These are phyloP conservation scores for Portunus trituberculatus DNA, from an alignment of 1,140 invertebrate genomes.

Conservation along the genomic window DNA sequence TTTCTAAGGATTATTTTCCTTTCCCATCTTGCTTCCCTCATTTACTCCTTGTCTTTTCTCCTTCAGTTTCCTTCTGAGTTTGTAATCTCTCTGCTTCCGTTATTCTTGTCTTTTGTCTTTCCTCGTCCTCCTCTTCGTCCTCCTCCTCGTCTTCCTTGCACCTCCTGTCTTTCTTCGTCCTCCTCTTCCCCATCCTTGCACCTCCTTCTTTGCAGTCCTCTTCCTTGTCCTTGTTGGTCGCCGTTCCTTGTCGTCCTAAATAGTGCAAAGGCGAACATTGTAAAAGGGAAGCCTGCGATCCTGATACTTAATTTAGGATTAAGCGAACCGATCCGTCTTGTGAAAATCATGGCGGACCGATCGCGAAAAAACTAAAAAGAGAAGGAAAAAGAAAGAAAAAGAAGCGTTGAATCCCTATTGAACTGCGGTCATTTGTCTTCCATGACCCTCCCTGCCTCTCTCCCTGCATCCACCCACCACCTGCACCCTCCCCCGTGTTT, in stretches of 20 bases:
- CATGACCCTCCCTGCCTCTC: not conserved
- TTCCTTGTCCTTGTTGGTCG: too few relatives aligned
- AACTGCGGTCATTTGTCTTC: slow-evolving; percentile 2
- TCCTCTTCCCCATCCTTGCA: not conserved
- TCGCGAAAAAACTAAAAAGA: not conserved
- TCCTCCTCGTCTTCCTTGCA: not conserved
- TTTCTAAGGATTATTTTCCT: too few relatives aligned
- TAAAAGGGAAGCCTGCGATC: not conserved
- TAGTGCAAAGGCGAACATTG: not conserved
- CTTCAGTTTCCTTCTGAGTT: not conserved
- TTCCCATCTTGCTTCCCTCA: too few relatives aligned
- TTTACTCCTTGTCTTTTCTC: too few relatives aligned
- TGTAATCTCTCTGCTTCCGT: not conserved
- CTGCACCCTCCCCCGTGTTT: not conserved
- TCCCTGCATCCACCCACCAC: not conserved
- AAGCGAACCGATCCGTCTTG: not conserved
- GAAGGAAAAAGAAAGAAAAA: not conserved
- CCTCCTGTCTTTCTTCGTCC: not conserved
- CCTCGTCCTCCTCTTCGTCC: not conserved
- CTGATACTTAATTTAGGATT: not conserved
- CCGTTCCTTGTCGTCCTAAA: not conserved
- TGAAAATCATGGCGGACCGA: not conserved
- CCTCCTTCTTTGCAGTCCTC: too few relatives aligned
- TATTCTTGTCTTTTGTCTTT: not conserved
- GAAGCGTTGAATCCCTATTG: not conserved